Conservation (phyloP, 1,140 invertebrate genomes). For the Papilio polytes region DNA sequence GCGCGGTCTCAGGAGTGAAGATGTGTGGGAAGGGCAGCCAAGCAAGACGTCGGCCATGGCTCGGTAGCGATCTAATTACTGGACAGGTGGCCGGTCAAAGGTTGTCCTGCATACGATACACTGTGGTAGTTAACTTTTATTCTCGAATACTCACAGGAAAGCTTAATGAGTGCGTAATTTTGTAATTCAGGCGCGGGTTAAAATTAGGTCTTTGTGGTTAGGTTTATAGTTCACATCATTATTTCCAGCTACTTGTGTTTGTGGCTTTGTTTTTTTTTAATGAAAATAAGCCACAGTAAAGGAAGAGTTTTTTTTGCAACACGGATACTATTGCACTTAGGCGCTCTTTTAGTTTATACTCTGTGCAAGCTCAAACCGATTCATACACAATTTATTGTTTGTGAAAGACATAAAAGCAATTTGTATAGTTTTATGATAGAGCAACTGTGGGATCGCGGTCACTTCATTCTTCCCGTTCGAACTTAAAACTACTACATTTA, state of each 20-base stretch:
- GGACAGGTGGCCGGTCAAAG: conserved; percentile 62
- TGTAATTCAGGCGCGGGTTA: conserved; percentile 23
- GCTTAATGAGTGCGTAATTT: conserved; percentile 41
- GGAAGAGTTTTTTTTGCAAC: neutral
- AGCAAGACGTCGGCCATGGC: conserved; percentile 57
- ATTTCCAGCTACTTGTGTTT: conserved; percentile 1
- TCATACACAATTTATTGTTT: conserved; percentile 41
- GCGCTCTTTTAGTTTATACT: neutral
- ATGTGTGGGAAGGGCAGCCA: conserved; percentile 71
- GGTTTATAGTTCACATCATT: neutral
- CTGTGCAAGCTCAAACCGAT: conserved; percentile 16
- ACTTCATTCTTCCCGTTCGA: conserved; percentile 58
- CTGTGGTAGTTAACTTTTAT: conserved; percentile 42
- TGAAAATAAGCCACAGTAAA: neutral
- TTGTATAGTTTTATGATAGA: conserved; percentile 57
- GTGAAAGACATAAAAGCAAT: conserved; percentile 52
- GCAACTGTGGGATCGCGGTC: conserved; percentile 67
- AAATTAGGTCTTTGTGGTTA: neutral
- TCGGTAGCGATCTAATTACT: conserved; percentile 70
- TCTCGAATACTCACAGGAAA: neutral
- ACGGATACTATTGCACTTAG: neutral
- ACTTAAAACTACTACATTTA: conserved; percentile 46
- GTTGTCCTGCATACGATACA: conserved; percentile 46
- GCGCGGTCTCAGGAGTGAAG: conserved; percentile 48
- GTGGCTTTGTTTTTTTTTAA: neutral